phyloP scores from a whole-genome alignment of 2,113 vertebrate genomes.

The Chauna torquata region DNA sequence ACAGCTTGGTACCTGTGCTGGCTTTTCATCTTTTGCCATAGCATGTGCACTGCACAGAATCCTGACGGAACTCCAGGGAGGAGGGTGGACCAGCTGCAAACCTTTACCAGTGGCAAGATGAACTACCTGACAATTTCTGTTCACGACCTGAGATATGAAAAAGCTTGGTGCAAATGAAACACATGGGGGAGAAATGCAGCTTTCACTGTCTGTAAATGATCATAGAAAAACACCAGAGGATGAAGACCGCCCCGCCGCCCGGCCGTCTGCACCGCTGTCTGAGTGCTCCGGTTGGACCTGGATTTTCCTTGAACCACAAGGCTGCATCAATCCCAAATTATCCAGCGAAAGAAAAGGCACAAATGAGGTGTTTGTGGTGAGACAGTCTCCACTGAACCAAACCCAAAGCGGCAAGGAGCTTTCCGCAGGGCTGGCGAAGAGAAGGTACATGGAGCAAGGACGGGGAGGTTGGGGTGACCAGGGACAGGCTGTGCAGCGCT shows the following conservation, averaged over 20 bases:
- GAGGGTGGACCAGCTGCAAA: neutral
- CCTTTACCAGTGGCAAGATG: neutral
- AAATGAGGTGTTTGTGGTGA: conserved; percentile 70
- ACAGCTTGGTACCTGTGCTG: neutral
- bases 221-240: neutral
- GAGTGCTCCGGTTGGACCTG: neutral
- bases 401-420: conserved; percentile 39
- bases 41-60: neutral
- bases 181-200: neutral
- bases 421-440: conserved; percentile 36
- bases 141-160: neutral
- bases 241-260: neutral
- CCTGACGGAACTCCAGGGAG: neutral
- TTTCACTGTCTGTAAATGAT: neutral
- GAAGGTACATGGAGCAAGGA: conserved; percentile 10
- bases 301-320: conserved; percentile 46
- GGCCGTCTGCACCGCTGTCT: neutral
- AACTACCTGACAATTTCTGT: neutral
- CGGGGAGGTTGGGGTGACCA: neutral
- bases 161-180: neutral
- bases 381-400: conserved; percentile 72
- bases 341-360: conserved; percentile 39
- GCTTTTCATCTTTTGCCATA: neutral
- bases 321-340: conserved; percentile 43
- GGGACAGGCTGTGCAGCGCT: neutral